Evolutionary conservation across 2,113 vertebrate genomes (phyloP).

Genomic region (Solea solea): DNA sequence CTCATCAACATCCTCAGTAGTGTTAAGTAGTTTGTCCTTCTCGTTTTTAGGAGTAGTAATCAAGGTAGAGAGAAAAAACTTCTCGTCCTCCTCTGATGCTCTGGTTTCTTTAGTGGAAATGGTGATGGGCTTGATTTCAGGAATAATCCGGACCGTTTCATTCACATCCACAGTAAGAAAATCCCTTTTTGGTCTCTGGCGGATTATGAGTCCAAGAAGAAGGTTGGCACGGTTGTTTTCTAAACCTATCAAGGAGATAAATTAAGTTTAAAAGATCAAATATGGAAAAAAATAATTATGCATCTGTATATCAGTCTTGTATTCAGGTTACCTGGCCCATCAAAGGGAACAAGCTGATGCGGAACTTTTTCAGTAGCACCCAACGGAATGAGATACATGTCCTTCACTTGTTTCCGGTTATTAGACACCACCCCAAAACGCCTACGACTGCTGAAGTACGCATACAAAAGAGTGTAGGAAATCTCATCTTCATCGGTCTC

Average conservation of each 20-base stretch:
- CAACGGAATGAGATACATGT: conserved; percentile 98
- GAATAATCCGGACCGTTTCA: conserved; percentile 81
- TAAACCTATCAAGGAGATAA: conserved; percentile 83
- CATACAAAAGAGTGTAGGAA: conserved; percentile 93
- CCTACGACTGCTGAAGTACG: conserved; percentile 97
- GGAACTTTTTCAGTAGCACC: conserved; percentile 95
- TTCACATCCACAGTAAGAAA: conserved; percentile 82
- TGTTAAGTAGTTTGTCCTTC: conserved; percentile 82
- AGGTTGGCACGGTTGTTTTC: conserved; percentile 93
- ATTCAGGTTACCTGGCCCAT: conserved; percentile 91
- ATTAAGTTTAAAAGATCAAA: conserved; percentile 4
- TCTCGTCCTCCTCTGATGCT: conserved; percentile 85
- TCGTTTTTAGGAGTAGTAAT: conserved; percentile 85
- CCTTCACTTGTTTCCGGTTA: conserved; percentile 96
- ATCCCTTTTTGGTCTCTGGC: conserved; percentile 92
- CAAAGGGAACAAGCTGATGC: conserved; percentile 97
- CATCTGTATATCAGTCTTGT: neutral
- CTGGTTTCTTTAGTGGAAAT: conserved; percentile 76
- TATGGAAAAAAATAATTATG: conserved; percentile 2
- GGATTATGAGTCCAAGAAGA: conserved; percentile 93
- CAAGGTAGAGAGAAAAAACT: conserved; percentile 89
- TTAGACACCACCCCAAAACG: conserved; percentile 97
- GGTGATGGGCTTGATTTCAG: conserved; percentile 86
- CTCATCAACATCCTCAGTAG: conserved; percentile 71
- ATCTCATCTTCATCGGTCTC: conserved; percentile 99